Evolutionary conservation across 1,140 invertebrate species (phyloP).

Genomic region (Drosophila leontia): DNA sequence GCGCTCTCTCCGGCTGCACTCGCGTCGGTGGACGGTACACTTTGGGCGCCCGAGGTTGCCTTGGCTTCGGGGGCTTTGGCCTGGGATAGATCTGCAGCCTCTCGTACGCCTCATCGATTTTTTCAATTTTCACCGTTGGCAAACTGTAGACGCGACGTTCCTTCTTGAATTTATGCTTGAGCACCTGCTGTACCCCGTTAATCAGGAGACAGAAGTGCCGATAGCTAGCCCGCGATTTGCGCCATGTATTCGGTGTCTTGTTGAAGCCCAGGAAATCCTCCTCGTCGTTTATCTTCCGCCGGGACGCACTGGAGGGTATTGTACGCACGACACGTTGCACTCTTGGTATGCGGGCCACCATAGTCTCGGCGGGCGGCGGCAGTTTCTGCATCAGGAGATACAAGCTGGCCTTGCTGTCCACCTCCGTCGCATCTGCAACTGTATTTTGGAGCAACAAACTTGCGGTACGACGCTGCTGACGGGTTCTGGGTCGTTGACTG

Average conservation of each 20-base stretch:
- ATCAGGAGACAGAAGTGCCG: constrained; percentile 57
- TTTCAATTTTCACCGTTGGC: constrained; percentile 56
- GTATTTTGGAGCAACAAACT: not conserved
- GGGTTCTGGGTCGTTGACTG: constrained; percentile 41
- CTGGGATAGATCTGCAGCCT: constrained; percentile 53
- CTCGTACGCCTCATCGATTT: constrained; percentile 44
- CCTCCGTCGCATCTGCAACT: not conserved
- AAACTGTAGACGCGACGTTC: constrained; percentile 51
- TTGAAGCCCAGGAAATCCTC: constrained; percentile 44
- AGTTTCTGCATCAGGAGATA: constrained; percentile 53
- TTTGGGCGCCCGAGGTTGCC: constrained; percentile 18
- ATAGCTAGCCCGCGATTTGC: constrained; percentile 63
- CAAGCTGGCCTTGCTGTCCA: constrained; percentile 52
- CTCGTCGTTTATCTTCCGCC: not conserved
- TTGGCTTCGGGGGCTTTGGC: constrained; percentile 31
- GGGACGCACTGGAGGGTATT: not conserved
- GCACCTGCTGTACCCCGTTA: constrained; percentile 55
- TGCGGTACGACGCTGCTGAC: constrained; percentile 54
- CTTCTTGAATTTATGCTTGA: constrained; percentile 59
- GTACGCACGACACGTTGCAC: constrained; percentile 6
- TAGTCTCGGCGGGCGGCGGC: constrained; percentile 34
- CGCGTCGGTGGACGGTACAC: constrained; percentile 59
- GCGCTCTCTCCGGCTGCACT: constrained; percentile 65
- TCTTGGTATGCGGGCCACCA: constrained; percentile 1
- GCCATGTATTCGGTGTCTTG: constrained; percentile 19